phyloP scores from a whole-genome alignment of 2,888 invertebrate species.

The Cremastinae sp. region DNA sequence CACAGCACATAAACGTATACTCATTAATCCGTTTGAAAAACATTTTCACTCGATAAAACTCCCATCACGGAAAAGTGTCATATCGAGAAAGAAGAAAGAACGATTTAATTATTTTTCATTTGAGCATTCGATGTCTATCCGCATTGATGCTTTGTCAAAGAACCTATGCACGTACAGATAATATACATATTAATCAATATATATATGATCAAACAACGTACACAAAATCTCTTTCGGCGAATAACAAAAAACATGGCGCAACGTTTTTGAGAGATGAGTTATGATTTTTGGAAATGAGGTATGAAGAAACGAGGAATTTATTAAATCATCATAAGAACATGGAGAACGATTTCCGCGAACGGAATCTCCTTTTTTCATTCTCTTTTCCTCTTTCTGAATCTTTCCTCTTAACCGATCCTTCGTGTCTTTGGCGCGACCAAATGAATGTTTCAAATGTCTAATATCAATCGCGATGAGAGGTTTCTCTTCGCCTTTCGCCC shows the following conservation, averaged over 20 bases:
- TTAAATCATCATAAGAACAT: too few species aligned
- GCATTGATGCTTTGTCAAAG: neutral
- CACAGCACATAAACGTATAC: too few species aligned
- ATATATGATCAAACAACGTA: too few species aligned
- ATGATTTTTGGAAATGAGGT: too few species aligned
- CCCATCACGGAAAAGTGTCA: too few species aligned
- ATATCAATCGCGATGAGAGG: conserved; percentile 53
- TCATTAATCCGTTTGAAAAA: conserved; percentile 10
- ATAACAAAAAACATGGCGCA: neutral
- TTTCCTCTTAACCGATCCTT: too few species aligned
- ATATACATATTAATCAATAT: too few species aligned
- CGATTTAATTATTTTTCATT: conserved; percentile 42
- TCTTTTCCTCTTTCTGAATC: conserved; percentile 6
- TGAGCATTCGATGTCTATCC: conserved; percentile 16
- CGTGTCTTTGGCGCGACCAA: conserved; percentile 51
- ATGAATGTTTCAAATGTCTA: conserved; percentile 61
- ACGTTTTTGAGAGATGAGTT: too few species aligned
- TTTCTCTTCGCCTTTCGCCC: conserved; percentile 23
- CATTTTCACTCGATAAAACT: too few species aligned
- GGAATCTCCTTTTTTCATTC: neutral
- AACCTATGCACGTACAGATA: conserved; percentile 23
- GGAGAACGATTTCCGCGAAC: too few species aligned
- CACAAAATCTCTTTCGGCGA: too few species aligned
- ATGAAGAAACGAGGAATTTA: too few species aligned
- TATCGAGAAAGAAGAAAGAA: neutral